These are phyloP conservation scores for Cataglyphis rosenhaueri DNA, from an alignment of 2,888 invertebrate species.

Conservation along the genomic window DNA sequence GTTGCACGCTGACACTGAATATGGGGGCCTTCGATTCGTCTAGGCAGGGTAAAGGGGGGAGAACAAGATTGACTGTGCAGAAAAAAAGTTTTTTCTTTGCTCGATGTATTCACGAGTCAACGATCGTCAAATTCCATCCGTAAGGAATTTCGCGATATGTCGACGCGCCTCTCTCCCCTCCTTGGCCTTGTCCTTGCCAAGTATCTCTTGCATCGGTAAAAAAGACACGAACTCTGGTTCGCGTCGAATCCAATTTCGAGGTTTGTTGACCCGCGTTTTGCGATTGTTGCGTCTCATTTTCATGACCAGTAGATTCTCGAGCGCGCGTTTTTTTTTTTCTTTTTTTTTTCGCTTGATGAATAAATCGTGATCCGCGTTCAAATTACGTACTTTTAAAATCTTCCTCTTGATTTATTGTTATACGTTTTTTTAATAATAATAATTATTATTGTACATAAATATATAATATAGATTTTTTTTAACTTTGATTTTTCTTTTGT, in stretches of 20 bases:
- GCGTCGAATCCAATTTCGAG: conserved; percentile 42
- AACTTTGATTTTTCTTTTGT: conserved; percentile 9
- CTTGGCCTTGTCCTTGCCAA: not conserved
- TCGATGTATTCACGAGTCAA: not conserved
- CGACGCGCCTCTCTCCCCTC: not conserved
- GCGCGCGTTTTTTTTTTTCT: not conserved
- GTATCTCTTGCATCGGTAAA: conserved; percentile 34
- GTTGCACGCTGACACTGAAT: conserved; percentile 64
- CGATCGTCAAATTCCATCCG: conserved; percentile 60
- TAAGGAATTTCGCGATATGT: conserved; percentile 49
- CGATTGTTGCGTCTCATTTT: conserved; percentile 46
- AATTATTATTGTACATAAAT: not conserved
- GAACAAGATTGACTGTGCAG: conserved; percentile 27
- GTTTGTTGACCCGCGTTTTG: conserved; percentile 40
- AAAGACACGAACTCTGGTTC: conserved; percentile 45
- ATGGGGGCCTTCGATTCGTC: conserved; percentile 1
- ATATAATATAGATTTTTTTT: not conserved
- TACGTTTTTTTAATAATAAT: not conserved
- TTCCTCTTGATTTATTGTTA: not conserved
- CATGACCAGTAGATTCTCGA: not conserved
- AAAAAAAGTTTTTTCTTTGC: conserved; percentile 26
- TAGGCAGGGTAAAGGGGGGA: conserved; percentile 1
- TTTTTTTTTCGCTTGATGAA: conserved; percentile 9
- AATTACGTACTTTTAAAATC: not conserved
- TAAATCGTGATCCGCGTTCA: not conserved